These are phyloP conservation scores for Asbolus verrucosus DNA, from an alignment of 1,140 invertebrate species.

Conservation along the genomic window DNA sequence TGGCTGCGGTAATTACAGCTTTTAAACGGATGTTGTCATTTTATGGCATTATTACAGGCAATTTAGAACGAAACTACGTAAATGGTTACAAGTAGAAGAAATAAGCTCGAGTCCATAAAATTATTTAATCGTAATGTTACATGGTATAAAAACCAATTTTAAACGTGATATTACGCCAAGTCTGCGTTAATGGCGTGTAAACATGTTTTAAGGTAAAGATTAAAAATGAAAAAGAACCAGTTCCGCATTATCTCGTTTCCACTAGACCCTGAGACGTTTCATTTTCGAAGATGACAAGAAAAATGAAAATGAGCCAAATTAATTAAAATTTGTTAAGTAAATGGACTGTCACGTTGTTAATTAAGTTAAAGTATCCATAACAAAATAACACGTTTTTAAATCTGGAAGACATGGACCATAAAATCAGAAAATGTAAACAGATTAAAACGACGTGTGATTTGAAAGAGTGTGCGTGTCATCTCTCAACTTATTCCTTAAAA, in stretches of 20 bases:
- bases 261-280: too few relatives aligned
- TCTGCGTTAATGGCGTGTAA: not conserved
- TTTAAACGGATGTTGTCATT: slow-evolving; percentile 7
- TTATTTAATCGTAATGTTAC: not conserved
- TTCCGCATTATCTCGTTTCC: slow-evolving; percentile 1
- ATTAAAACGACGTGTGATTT: not conserved
- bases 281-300: not conserved
- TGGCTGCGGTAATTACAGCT: not conserved
- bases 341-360: slow-evolving; percentile 1
- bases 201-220: not conserved
- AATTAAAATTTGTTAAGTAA: too few relatives aligned
- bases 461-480: slow-evolving; percentile 17
- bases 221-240: slow-evolving; percentile 8
- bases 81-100: not conserved
- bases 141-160: slow-evolving; percentile 2
- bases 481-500: slow-evolving; percentile 17
- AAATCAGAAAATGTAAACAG: too few relatives aligned
- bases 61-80: slow-evolving; percentile 4
- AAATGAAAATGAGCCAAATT: not conserved
- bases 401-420: too few relatives aligned
- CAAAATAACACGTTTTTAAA: too few relatives aligned
- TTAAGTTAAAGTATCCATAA: too few relatives aligned
- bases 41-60: slow-evolving; percentile 14
- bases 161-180: slow-evolving; percentile 8
- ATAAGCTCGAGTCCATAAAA: not conserved